A percentile compares a stretch with the other conserved stretches of the same genome.
phyloP scores from a whole-genome alignment of 2,113 vertebrate genomes.

The Aldabrachelys gigantea region DNA sequence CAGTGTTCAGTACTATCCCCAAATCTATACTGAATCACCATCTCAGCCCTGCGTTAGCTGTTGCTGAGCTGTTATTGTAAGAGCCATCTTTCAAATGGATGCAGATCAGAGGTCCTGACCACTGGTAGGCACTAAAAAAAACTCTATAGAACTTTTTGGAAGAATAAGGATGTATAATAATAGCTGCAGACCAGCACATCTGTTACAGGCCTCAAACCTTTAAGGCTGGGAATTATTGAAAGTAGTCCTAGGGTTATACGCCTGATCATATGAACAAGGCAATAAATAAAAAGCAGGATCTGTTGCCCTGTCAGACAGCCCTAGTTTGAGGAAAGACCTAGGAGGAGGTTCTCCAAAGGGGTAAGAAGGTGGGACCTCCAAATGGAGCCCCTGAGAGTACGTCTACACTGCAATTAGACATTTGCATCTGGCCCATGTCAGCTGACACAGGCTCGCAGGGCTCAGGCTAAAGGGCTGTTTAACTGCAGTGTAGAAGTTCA shows the following conservation, averaged over 20 bases:
- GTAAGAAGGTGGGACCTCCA: background rate
- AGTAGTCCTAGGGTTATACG: background rate
- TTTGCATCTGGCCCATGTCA: background rate
- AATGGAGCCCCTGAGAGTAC: background rate
- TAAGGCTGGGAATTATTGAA: background rate
- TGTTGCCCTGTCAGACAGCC: background rate
- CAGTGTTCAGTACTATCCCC: background rate
- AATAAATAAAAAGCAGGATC: background rate
- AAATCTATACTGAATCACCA: background rate
- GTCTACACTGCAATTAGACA: background rate
- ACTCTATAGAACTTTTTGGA: background rate
- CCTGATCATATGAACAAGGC: background rate
- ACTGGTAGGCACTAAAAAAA: background rate
- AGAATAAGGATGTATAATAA: background rate
- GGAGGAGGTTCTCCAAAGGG: background rate
- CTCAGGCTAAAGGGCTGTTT: background rate
- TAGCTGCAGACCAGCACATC: background rate
- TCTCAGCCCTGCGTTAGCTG: background rate
- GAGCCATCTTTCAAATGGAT: background rate
- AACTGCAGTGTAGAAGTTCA: background rate
- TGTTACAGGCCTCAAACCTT: background rate
- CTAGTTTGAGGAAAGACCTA: background rate
- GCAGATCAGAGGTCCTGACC: background rate
- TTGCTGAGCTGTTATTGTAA: background rate
- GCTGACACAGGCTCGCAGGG: background rate